Evolutionary conservation across 2,113 vertebrate genomes (phyloP).

Genomic region (Pangasianodon gigas): DNA sequence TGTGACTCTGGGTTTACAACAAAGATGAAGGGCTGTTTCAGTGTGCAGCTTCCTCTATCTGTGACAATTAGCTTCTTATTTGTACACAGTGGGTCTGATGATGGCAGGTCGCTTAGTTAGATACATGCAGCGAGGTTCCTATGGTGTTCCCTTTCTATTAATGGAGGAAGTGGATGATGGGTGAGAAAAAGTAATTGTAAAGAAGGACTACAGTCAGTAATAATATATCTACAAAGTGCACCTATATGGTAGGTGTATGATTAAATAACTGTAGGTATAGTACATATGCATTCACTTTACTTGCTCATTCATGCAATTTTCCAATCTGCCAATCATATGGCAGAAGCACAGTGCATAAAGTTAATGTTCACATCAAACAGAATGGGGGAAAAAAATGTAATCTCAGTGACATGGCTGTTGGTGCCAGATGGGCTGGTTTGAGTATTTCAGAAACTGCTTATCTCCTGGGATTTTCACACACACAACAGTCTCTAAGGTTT

Average conservation of each 20-base stretch:
- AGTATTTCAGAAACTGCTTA: not conserved
- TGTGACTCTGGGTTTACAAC: not conserved
- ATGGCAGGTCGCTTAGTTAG: not conserved
- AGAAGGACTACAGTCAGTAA: not conserved
- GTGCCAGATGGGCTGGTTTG: not conserved
- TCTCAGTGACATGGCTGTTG: not conserved
- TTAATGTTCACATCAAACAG: not conserved
- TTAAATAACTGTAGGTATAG: not conserved
- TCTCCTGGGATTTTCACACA: not conserved
- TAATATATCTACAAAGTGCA: not conserved
- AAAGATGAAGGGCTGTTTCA: not conserved
- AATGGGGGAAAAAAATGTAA: not conserved
- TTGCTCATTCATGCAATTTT: not conserved
- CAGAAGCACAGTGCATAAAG: not conserved
- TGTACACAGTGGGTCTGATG: not conserved
- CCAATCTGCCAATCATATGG: not conserved
- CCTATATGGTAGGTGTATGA: not conserved
- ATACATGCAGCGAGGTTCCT: not conserved
- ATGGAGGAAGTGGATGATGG: not conserved
- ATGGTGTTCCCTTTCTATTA: not conserved
- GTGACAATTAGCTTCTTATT: conserved; percentile 27
- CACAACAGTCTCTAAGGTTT: not conserved
- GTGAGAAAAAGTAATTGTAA: not conserved
- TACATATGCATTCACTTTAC: not conserved
- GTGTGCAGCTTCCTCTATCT: not conserved